Percentiles rank a stretch among this genome's conserved stretches.
phyloP scores from a whole-genome alignment of 2,888 invertebrate species.

The Pseudanteris insignis region DNA sequence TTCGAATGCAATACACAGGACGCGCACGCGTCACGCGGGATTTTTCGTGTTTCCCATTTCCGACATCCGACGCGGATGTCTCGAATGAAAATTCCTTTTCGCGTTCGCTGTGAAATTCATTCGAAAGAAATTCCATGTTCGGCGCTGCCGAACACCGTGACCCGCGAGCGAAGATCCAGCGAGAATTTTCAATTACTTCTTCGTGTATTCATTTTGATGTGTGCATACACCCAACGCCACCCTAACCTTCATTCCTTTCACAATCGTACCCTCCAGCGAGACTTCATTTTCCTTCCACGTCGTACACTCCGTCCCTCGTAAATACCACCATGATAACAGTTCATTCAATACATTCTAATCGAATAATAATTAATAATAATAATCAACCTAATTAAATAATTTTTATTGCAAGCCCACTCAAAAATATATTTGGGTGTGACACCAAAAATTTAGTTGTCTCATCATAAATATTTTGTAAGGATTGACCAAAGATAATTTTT shows the following conservation, averaged over 20 bases:
- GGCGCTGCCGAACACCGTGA: too few relatives aligned
- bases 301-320: too few relatives aligned
- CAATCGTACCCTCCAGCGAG: not conserved
- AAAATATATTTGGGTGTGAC: too few relatives aligned
- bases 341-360: not conserved
- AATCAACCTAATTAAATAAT: too few relatives aligned
- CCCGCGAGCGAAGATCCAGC: constrained; percentile 28
- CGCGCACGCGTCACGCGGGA: constrained; percentile 34
- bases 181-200: constrained; percentile 37
- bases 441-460: too few relatives aligned
- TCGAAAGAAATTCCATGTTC: constrained; percentile 39
- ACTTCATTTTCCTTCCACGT: not conserved
- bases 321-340: not conserved
- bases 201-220: constrained; percentile 25
- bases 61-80: constrained; percentile 46
- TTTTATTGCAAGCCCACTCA: too few relatives aligned
- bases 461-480: too few relatives aligned
- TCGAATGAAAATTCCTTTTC: constrained; percentile 45
- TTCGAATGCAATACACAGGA: constrained; percentile 39
- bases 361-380: too few relatives aligned
- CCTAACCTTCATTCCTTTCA: not conserved
- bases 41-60: constrained; percentile 47
- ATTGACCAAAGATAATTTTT: too few relatives aligned
- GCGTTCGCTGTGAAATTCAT: constrained; percentile 39
- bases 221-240: not conserved